Conservation (phyloP, 2,888 invertebrate species). For the Malthinus seriepunctatus region DNA sequence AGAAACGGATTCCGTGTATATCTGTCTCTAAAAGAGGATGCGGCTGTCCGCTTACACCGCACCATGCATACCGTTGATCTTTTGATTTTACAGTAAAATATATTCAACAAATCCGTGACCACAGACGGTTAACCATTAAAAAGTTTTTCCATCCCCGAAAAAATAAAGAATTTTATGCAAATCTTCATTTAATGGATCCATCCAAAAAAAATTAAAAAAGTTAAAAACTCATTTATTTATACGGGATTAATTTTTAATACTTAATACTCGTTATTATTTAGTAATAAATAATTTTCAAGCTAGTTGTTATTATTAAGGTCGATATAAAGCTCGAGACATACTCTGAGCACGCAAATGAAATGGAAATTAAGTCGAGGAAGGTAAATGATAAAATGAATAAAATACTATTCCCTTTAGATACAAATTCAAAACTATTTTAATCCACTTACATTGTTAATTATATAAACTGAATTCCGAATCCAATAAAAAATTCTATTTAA, state of each 20-base stretch:
- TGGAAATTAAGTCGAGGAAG: conserved; percentile 21
- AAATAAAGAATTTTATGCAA: no score
- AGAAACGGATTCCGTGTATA: conserved; percentile 33
- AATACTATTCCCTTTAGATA: neutral
- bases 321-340: conserved; percentile 15
- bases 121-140: conserved; percentile 26
- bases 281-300: no score
- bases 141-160: conserved; percentile 11
- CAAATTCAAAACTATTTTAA: no score
- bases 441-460: no score
- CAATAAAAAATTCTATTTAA: no score
- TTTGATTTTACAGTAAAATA: conserved; percentile 31
- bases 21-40: conserved; percentile 29
- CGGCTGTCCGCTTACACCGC: conserved; percentile 28
- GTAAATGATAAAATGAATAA: conserved; percentile 25
- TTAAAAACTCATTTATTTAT: no score
- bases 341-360: conserved; percentile 22
- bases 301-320: neutral
- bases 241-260: no score
- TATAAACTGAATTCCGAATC: no score
- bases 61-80: conserved; percentile 38
- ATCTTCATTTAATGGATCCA: no score
- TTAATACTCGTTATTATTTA: no score
- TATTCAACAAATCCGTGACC: conserved; percentile 32
- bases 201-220: no score